These are phyloP conservation scores for Incurvaria masculella DNA, from an alignment of 2,888 invertebrate genomes.

Conservation along the genomic window DNA sequence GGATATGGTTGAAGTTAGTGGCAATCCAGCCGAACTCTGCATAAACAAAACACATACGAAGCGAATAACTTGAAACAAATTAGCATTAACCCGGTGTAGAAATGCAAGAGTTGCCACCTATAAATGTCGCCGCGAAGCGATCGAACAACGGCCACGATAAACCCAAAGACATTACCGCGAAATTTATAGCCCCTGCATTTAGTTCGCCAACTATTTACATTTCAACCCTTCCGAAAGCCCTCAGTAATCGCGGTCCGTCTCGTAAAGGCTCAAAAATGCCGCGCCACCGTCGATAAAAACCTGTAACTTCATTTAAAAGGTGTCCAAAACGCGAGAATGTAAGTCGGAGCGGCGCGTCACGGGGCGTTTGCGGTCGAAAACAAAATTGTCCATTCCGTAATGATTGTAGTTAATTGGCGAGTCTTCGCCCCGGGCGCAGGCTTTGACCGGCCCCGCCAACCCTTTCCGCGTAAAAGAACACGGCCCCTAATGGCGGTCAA, in stretches of 20 bases:
- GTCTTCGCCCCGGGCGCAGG: background rate
- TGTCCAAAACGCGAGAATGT: too few relatives aligned
- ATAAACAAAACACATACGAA: too few relatives aligned
- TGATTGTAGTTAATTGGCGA: slow-evolving; percentile 51
- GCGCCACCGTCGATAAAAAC: slow-evolving; percentile 43
- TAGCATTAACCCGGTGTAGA: slow-evolving; percentile 2
- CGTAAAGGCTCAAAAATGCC: slow-evolving; percentile 41
- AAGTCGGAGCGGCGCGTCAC: slow-evolving; percentile 13
- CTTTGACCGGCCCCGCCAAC: slow-evolving; percentile 30
- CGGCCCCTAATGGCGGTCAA: slow-evolving; percentile 38
- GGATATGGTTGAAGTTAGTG: too few relatives aligned
- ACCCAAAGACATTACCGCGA: slow-evolving; percentile 24
- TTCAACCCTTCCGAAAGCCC: slow-evolving; percentile 11
- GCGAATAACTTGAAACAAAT: too few relatives aligned
- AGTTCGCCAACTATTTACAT: slow-evolving; percentile 24
- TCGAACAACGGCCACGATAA: slow-evolving; percentile 20
- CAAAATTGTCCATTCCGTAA: slow-evolving; percentile 48
- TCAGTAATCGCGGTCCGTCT: slow-evolving; percentile 3
- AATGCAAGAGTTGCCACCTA: slow-evolving; percentile 8
- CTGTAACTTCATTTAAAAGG: slow-evolving; percentile 27
- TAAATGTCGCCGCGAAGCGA: slow-evolving; percentile 12
- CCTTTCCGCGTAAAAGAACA: slow-evolving; percentile 35
- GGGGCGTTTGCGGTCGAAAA: slow-evolving; percentile 33
- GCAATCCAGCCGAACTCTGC: too few relatives aligned
- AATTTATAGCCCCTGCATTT: slow-evolving; percentile 21